Percentiles rank a stretch among this genome's conserved stretches.
Conservation (phyloP, 2,888 invertebrate species). For the Drosophila meridiana region DNA sequence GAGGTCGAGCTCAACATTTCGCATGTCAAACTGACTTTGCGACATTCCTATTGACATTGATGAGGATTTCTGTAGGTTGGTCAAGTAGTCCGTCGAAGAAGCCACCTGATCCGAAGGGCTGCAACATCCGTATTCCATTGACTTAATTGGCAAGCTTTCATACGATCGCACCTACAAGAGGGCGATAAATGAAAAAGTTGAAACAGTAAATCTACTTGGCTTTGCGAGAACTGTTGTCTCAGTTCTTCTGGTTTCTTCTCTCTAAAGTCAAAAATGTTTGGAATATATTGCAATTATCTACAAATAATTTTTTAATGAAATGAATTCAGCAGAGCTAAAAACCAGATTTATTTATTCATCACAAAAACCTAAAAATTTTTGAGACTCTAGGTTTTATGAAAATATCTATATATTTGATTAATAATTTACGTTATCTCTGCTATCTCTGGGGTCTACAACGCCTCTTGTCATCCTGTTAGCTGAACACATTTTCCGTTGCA, state of each 20-base stretch:
- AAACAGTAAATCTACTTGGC: background rate
- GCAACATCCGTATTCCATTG: conserved; percentile 30
- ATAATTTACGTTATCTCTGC: too few relatives aligned
- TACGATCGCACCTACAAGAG: conserved; percentile 90
- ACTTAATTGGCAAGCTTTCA: conserved; percentile 88
- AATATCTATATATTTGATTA: background rate
- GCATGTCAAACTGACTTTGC: conserved; percentile 86
- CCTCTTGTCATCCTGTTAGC: background rate
- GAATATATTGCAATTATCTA: too few relatives aligned
- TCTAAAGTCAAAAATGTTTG: too few relatives aligned
- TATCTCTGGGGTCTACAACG: too few relatives aligned
- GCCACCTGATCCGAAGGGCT: conserved; percentile 18
- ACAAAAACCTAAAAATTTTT: background rate
- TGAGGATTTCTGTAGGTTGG: conserved; percentile 83
- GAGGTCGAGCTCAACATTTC: conserved; percentile 54
- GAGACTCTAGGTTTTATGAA: background rate
- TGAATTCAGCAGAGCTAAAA: too few relatives aligned
- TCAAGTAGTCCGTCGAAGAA: conserved; percentile 32
- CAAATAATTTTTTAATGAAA: too few relatives aligned
- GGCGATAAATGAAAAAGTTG: background rate
- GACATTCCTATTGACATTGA: conserved; percentile 85
- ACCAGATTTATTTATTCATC: too few relatives aligned
- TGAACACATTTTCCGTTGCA: background rate
- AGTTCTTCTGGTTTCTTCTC: background rate
- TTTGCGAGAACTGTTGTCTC: background rate